Evolutionary conservation across 2,888 invertebrate species (phyloP).

Genomic region (Eupithecia tripunctaria): DNA sequence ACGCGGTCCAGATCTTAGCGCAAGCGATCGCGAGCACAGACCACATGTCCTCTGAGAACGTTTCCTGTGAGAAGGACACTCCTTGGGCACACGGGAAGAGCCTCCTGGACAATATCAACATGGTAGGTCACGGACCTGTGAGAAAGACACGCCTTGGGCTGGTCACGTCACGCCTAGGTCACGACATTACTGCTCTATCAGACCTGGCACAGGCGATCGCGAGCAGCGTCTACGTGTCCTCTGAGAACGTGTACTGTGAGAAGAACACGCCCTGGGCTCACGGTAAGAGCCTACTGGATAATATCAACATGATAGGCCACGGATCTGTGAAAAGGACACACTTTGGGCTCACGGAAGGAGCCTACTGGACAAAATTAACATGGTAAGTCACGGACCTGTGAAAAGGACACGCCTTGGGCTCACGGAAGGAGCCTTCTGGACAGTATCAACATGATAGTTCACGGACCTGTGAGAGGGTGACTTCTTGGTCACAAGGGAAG

Average conservation of each 20-base stretch:
- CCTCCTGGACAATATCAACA: no score
- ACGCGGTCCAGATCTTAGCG: constrained; percentile 93
- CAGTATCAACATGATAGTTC: constrained; percentile 61
- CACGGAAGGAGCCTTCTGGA: constrained; percentile 84
- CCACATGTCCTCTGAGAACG: constrained; percentile 88
- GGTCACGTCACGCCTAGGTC: no score
- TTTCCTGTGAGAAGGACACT: no score
- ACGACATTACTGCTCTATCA: no score
- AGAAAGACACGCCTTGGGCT: no score
- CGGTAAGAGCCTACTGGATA: constrained; percentile 79
- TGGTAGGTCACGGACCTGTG: no score
- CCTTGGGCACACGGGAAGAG: no score
- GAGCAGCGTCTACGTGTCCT: constrained; percentile 87
- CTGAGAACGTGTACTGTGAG: constrained; percentile 93
- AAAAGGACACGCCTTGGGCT: constrained; percentile 90
- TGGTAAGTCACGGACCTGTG: constrained; percentile 87
- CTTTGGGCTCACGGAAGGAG: constrained; percentile 90
- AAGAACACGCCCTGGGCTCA: constrained; percentile 91
- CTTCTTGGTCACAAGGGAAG: no score
- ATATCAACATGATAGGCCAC: constrained; percentile 65
- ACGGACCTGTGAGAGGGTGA: no score
- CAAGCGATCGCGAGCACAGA: constrained; percentile 90
- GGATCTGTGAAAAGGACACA: constrained; percentile 90
- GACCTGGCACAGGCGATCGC: constrained; percentile 91
- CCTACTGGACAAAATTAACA: constrained; percentile 70